Evolutionary conservation across 2,888 invertebrate species (phyloP), one percentile per base, ranked within the genome.

Genomic region (Agrenia bidenticulata): DNA sequence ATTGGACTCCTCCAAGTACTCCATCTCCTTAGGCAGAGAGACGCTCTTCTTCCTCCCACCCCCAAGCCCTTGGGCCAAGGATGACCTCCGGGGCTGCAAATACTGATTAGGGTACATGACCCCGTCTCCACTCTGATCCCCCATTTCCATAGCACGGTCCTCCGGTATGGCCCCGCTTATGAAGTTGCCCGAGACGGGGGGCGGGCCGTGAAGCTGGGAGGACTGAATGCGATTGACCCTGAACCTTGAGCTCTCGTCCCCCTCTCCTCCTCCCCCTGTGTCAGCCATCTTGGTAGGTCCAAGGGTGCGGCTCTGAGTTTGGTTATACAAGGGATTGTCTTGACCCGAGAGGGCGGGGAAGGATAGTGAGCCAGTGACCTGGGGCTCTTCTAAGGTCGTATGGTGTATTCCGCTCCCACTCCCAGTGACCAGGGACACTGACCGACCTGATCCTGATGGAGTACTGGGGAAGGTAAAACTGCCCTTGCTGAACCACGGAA

Each of bases 91-190:
- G 2, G 58, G 58, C 26, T 42, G 58, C 45, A 58, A 19, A 26
- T 58, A 21, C n/a, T 45, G 45, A 49, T 58, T 58, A 2, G 58
- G 58, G n/a, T 58, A 58, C 2, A 41, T n/a, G 39, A 41, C 5
- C 11, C 11, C 13, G n/a, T 15, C 26, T 1, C 27, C 45, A 4
- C 5, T n/a, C 42, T 42, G 24, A 32, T 58, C 57, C 19, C 65
- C 57, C 45, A 72, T 78, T 64, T 80, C 81, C 69, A 80, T 78
- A 55, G 80, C 80, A 2, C 78, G 80, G 62, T 75, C 73, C 60
- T 75, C 73, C 1, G 74, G 73, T 56, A 74, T 76, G 5, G 66
- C 45, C 39, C 62, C 51, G 1, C 49, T 56, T 45, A 66, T 64
- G 42, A 61, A 67, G 50, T 57, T 59, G 19, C 68, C 63, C 7